Base-by-base conservation (phyloP, 2,797 vertebrate genomes). In the Coracias cyanogaster region DNA sequence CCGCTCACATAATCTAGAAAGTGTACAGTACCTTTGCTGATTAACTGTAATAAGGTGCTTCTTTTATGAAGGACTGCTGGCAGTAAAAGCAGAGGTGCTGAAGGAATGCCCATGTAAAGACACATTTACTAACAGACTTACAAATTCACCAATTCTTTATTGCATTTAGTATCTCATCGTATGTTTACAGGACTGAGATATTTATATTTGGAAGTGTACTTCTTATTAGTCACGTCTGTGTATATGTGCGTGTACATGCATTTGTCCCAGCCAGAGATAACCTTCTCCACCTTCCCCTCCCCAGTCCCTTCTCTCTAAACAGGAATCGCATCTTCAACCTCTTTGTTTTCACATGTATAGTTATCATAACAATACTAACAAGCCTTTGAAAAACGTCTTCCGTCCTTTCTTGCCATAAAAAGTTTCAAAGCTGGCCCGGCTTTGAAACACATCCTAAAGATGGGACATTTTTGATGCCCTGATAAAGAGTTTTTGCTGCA, bases 261-360 rank as follows among this genome's bases (percentile, higher is more conserved):
- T 64, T 71, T 81, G 31, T 66, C 60, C 39, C 80, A 70, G 25
- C 7, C 24, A 76, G 21, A 49, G 54, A 65, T 39, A 91, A 93
- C 43, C 33, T 90, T 41, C 80, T 58, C 54, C 86, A 12, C 41
- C 33, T 57, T 81, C 65, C 74, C 87, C 88, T 91, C 90, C 77
- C 70, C 72, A 29, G 33, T 94, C 69, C 52, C 33, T 51, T 83
- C 57, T 89, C 80, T 83, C 80, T 66, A 90, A 92, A 86, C 85
- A 95, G 95, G 91, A 97, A 96, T 33, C 92, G 57, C 61, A 81
- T 91, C 61, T 92, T 88, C 80, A 95, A 3, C 49, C 35, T 82
- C 94, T 93, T 96, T 96, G 92, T 95, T 94, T 88, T 79, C 69
- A 62, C 12, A 39, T 65, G 78, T 8, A 11, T 4, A 74, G 72